Evolutionary conservation across 1,140 invertebrate genomes (phyloP).

Genomic region (Andricus grossulariae): DNA sequence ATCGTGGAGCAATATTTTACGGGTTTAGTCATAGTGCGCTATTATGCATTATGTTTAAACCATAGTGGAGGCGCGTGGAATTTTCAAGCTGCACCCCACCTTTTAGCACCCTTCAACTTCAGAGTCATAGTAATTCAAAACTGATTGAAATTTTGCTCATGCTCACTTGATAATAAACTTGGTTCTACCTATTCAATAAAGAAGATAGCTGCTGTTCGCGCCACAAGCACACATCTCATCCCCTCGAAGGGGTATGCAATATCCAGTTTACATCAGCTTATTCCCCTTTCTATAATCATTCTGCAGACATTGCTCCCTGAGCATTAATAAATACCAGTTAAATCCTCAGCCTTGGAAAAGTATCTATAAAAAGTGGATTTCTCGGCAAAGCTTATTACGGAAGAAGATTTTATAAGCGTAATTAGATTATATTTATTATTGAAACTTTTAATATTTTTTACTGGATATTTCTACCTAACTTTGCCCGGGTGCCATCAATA

Average conservation of each 20-base stretch:
- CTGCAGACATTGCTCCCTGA: neutral
- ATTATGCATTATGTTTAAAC: too few species aligned
- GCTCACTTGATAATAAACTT: neutral
- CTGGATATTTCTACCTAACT: too few species aligned
- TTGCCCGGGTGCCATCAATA: too few species aligned
- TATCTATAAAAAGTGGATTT: constrained; percentile 3
- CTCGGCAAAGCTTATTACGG: neutral
- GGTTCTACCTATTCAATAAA: neutral
- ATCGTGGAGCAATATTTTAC: constrained; percentile 40
- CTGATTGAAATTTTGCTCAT: neutral
- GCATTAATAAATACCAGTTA: constrained; percentile 14
- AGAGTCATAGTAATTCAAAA: neutral
- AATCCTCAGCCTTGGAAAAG: neutral
- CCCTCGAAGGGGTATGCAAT: neutral
- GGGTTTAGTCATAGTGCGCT: constrained; percentile 34
- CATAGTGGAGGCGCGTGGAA: too few species aligned
- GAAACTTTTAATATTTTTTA: too few species aligned
- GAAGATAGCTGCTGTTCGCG: neutral
- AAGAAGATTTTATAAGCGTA: too few species aligned
- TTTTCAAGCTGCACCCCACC: too few species aligned
- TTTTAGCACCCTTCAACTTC: neutral
- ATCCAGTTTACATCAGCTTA: neutral
- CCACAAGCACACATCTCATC: neutral
- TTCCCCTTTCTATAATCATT: neutral
- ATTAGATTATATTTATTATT: too few species aligned